Conservation (phyloP, 2,888 invertebrate genomes). For the Synergus gifuensis region DNA sequence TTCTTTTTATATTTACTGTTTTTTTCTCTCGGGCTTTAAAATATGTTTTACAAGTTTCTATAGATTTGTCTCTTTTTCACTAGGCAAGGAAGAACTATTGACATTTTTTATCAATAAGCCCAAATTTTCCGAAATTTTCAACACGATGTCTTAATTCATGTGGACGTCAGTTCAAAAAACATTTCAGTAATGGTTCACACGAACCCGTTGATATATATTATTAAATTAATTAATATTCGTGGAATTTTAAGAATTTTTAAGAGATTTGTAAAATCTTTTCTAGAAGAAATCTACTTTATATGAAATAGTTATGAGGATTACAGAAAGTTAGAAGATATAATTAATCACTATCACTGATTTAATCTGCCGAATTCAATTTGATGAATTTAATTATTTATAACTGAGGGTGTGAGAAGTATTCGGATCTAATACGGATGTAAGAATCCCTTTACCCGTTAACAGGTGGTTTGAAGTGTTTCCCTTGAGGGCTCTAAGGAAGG, state of each 20-base stretch:
- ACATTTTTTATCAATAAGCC: no score
- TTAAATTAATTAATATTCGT: no score
- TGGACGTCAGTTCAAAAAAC: no score
- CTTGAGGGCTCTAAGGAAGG: slow-evolving; percentile 21
- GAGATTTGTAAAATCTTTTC: no score
- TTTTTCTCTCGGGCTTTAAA: not conserved
- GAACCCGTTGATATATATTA: no score
- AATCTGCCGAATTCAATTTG: not conserved
- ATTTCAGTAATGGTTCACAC: no score
- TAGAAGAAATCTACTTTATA: no score
- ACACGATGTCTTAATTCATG: no score
- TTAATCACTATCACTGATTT: not conserved
- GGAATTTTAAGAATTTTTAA: no score
- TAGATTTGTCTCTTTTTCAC: not conserved
- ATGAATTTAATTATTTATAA: not conserved
- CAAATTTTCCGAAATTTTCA: no score
- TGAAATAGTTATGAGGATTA: no score
- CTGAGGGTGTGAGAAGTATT: not conserved
- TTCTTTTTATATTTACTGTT: not conserved
- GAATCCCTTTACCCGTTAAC: slow-evolving; percentile 20
- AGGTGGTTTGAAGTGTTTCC: slow-evolving; percentile 32
- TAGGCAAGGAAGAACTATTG: no score
- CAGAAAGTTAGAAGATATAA: not conserved
- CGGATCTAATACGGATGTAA: not conserved
- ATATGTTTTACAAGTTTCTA: not conserved